These are phyloP conservation scores for Steromphala cineraria DNA, from an alignment of 2,888 invertebrate species.

Conservation along the genomic window DNA sequence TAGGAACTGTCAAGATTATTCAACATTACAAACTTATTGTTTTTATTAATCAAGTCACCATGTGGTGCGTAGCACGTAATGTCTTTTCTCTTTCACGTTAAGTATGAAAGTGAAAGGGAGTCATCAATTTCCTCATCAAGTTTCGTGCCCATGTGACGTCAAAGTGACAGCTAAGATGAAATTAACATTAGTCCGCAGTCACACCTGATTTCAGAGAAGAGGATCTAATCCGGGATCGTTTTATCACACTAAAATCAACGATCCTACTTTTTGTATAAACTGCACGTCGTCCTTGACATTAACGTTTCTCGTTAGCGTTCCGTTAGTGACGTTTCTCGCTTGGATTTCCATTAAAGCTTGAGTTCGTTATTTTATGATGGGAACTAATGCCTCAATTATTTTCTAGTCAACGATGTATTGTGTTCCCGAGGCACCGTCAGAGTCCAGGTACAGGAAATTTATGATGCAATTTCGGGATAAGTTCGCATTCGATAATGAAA, in stretches of 20 bases:
- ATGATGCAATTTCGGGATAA: constrained; percentile 17
- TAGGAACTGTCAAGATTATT: too few relatives aligned
- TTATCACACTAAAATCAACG: neutral
- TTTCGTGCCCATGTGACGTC: neutral
- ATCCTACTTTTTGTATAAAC: neutral
- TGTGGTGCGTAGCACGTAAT: neutral
- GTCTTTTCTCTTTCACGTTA: neutral
- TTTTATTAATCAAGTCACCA: neutral
- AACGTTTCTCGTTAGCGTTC: neutral
- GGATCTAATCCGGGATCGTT: neutral
- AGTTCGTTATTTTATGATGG: neutral
- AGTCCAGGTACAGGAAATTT: constrained; percentile 10
- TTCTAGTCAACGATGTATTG: neutral
- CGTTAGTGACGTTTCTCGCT: neutral
- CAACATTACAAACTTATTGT: too few relatives aligned
- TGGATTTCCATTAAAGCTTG: neutral
- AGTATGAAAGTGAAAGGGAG: neutral
- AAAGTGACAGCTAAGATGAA: neutral
- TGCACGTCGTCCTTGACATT: neutral
- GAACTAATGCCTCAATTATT: neutral
- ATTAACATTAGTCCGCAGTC: neutral
- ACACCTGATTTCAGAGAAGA: neutral
- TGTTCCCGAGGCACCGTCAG: neutral
- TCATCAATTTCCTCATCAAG: neutral
- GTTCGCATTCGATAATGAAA: constrained; percentile 10